phyloP scores from a whole-genome alignment of 2,113 vertebrate species.

The Riparia riparia region DNA sequence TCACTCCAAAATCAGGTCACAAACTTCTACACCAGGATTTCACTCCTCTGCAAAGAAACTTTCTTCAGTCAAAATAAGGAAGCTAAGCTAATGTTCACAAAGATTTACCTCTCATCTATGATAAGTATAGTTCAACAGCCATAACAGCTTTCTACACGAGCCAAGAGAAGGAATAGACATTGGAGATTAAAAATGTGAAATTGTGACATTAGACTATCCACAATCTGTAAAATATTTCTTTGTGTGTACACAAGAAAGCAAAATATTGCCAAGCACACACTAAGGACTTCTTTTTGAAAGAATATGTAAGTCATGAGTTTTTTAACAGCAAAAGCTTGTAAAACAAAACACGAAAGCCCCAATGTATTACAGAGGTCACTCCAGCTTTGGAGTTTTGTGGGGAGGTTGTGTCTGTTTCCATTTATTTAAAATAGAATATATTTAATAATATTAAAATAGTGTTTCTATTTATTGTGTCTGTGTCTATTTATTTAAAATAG shows the following conservation, averaged over 20 bases:
- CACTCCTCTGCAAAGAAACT: not conserved
- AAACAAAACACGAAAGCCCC: not conserved
- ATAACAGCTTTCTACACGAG: not conserved
- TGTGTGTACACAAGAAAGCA: not conserved
- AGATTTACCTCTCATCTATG: not conserved
- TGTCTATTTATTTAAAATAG: not conserved
- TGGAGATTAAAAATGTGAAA: not conserved
- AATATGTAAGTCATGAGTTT: not conserved
- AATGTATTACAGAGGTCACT: not conserved
- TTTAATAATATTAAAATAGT: too few species aligned
- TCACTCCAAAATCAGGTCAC: not conserved
- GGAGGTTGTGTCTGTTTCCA: not conserved
- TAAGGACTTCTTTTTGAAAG: not conserved
- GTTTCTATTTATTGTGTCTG: too few species aligned
- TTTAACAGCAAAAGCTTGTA: not conserved
- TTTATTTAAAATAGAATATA: not conserved
- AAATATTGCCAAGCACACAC: not conserved
- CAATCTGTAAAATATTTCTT: not conserved
- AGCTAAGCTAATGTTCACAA: not conserved
- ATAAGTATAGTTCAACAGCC: not conserved
- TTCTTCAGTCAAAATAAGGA: not conserved
- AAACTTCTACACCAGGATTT: not conserved
- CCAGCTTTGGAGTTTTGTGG: not conserved
- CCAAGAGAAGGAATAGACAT: not conserved
- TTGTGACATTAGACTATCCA: not conserved